Evolutionary conservation across 1,140 invertebrate species (phyloP).

Genomic region (Pomacea maculata): DNA sequence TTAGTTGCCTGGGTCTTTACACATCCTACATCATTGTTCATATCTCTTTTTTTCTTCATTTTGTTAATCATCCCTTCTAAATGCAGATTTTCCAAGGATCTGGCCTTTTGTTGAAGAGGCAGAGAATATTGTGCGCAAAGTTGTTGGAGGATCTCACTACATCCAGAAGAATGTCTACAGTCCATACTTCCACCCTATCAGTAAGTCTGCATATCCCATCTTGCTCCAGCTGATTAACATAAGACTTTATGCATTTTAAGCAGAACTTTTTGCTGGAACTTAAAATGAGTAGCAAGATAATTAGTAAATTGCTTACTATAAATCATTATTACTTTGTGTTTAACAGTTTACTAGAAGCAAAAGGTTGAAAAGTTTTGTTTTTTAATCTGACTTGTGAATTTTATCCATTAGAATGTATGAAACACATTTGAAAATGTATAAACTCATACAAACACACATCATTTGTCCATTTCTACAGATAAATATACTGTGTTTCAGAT

Average conservation of each 20-base stretch:
- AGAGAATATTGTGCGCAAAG: slow-evolving; percentile 7
- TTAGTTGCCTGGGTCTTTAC: too few relatives aligned
- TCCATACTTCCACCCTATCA: slow-evolving; percentile 33
- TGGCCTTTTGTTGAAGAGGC: slow-evolving; percentile 10
- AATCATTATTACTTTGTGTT: background rate
- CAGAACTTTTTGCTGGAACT: too few relatives aligned
- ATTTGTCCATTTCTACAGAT: background rate
- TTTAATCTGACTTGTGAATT: too few relatives aligned
- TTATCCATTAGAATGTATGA: background rate
- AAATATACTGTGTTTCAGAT: slow-evolving; percentile 26
- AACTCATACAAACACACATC: background rate
- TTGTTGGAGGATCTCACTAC: slow-evolving; percentile 25
- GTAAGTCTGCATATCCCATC: slow-evolving; percentile 16
- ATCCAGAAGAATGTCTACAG: slow-evolving; percentile 21
- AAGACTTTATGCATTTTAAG: too few relatives aligned
- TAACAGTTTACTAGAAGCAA: background rate
- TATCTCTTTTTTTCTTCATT: too few relatives aligned
- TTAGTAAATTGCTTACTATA: background rate
- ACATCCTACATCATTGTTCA: background rate
- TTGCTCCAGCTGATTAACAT: background rate
- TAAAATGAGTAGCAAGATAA: background rate
- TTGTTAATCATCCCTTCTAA: too few relatives aligned
- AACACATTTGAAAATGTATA: background rate
- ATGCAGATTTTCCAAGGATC: slow-evolving; percentile 15
- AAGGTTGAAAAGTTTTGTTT: background rate